These are phyloP conservation scores for Cherax quadricarinatus DNA, from an alignment of 1,140 invertebrate genomes.

Conservation along the genomic window DNA sequence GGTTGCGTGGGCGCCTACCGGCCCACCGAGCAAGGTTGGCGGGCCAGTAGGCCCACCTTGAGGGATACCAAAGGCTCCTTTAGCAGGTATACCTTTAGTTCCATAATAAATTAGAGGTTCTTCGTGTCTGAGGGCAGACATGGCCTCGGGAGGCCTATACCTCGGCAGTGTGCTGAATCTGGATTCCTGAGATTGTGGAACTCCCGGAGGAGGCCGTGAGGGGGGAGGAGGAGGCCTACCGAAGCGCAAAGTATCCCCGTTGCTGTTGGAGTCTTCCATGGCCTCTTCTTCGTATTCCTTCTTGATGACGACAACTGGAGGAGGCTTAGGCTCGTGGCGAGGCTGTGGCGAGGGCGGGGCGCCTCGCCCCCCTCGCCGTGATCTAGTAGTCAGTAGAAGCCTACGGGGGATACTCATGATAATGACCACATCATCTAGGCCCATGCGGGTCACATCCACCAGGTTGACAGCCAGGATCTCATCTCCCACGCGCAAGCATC, in stretches of 20 bases:
- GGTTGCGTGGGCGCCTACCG: slow-evolving; percentile 56
- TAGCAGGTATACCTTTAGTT: slow-evolving; percentile 78
- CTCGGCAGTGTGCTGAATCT: slow-evolving; percentile 72
- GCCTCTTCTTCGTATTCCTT: slow-evolving; percentile 82
- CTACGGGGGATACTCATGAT: slow-evolving; percentile 99
- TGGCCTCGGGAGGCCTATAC: slow-evolving; percentile 67
- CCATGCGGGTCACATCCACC: slow-evolving; percentile 98
- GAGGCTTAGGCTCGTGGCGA: slow-evolving; percentile 88
- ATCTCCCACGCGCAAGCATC: slow-evolving; percentile 95
- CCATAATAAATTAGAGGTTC: slow-evolving; percentile 90
- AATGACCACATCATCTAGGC: slow-evolving; percentile 98
- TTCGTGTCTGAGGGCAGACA: slow-evolving; percentile 75
- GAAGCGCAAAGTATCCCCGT: slow-evolving; percentile 72
- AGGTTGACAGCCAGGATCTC: slow-evolving; percentile 98
- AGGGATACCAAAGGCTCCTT: slow-evolving; percentile 67
- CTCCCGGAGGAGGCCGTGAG: slow-evolving; percentile 72
- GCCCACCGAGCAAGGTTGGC: slow-evolving; percentile 62
- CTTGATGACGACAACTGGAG: slow-evolving; percentile 95
- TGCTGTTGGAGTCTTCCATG: slow-evolving; percentile 83
- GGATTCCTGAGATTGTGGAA: slow-evolving; percentile 63
- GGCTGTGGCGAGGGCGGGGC: slow-evolving; percentile 82
- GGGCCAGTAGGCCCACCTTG: slow-evolving; percentile 51
- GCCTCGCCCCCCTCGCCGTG: slow-evolving; percentile 75
- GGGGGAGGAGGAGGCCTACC: slow-evolving; percentile 73
- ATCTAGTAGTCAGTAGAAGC: slow-evolving; percentile 92